These are phyloP conservation scores for Ovis aries DNA, from an alignment of 2,113 vertebrate genomes.

Conservation along the genomic window DNA sequence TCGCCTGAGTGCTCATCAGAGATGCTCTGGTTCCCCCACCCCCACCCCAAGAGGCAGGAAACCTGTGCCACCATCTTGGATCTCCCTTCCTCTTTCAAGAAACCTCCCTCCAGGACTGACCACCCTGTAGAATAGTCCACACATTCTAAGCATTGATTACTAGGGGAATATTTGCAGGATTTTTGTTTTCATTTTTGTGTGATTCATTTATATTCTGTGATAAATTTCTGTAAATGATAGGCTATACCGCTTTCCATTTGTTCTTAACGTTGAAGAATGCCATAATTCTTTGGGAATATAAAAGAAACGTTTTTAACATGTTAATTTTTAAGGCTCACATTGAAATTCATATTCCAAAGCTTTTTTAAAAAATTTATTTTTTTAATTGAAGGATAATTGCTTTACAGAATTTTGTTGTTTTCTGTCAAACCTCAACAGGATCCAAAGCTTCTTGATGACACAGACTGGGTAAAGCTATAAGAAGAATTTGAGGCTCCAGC, in stretches of 20 bases:
- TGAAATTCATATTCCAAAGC: not conserved
- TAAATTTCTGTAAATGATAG: not conserved
- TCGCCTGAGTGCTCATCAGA: not conserved
- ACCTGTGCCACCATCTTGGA: not conserved
- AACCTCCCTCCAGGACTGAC: not conserved
- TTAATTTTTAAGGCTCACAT: not conserved
- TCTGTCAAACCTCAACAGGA: not conserved
- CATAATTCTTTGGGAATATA: not conserved
- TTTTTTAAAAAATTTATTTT: not conserved
- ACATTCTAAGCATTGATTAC: not conserved
- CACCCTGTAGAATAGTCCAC: not conserved
- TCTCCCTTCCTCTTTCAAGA: not conserved
- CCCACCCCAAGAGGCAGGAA: not conserved
- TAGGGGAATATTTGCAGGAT: not conserved
- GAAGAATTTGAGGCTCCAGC: not conserved
- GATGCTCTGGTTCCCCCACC: not conserved
- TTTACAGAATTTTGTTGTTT: not conserved
- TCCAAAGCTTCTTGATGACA: not conserved
- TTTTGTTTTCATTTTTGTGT: not conserved
- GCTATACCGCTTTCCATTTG: not conserved
- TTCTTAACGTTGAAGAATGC: not conserved
- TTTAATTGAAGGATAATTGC: too few species aligned
- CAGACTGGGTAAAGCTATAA: not conserved
- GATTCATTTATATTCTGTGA: conserved; percentile 12
- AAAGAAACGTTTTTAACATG: not conserved